phyloP scores from a whole-genome alignment of 2,113 vertebrate genomes.

The Thryonomys swinderianus region DNA sequence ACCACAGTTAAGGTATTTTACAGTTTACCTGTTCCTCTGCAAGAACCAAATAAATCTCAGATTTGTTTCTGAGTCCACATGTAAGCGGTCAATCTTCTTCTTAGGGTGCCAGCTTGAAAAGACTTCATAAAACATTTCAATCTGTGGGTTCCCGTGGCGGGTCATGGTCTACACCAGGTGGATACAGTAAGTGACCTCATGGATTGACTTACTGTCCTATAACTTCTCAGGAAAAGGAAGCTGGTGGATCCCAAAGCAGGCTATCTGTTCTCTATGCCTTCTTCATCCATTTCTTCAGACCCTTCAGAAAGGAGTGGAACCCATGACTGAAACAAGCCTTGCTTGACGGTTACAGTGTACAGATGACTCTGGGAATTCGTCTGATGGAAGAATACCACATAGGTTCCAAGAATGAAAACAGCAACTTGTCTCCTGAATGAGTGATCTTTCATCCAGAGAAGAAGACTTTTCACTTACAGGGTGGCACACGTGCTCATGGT shows the following conservation, averaged over 20 bases:
- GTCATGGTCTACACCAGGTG: constrained; percentile 15
- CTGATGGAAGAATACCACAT: constrained; percentile 14
- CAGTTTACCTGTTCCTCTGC: neutral
- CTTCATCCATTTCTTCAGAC: constrained; percentile 21
- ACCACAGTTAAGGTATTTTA: neutral
- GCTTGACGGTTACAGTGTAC: constrained; percentile 6
- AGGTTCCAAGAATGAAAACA: constrained; percentile 20
- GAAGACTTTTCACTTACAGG: neutral
- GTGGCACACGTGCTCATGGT: neutral
- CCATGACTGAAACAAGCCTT: neutral
- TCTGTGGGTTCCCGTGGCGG: neutral
- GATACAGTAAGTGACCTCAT: neutral
- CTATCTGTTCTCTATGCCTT: neutral
- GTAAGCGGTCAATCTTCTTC: neutral
- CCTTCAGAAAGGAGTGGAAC: constrained; percentile 9
- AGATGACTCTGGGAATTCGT: neutral
- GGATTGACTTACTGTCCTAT: neutral
- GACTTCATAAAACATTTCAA: neutral
- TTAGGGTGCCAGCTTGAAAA: neutral
- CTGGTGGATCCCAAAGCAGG: neutral
- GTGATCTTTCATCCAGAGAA: constrained; percentile 45
- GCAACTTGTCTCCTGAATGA: neutral
- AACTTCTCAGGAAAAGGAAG: constrained; percentile 16
- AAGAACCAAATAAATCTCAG: neutral
- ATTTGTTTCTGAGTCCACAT: constrained; percentile 46